phyloP scores from a whole-genome alignment of 2,797 vertebrate species.

The Acanthis flammea region DNA sequence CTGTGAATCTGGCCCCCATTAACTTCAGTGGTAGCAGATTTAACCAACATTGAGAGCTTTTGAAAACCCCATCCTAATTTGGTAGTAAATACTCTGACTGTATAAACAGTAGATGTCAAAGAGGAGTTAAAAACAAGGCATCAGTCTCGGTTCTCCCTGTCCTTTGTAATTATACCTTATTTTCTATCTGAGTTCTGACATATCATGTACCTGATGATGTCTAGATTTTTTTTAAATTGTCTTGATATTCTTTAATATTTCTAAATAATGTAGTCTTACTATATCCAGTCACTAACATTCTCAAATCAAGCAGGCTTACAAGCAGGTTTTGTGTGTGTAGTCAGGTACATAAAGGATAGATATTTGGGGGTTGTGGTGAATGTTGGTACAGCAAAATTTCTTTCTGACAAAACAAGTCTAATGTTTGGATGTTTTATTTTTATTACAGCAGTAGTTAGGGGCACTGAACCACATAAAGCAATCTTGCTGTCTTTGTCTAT shows the following conservation, averaged over 20 bases:
- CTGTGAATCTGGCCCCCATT: slow-evolving; percentile 65
- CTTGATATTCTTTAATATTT: background rate
- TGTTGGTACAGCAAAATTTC: background rate
- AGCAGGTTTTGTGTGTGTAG: background rate
- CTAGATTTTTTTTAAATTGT: background rate
- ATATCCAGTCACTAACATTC: background rate
- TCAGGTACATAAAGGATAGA: background rate
- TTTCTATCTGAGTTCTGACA: background rate
- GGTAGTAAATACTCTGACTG: slow-evolving; percentile 3
- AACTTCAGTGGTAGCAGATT: slow-evolving; percentile 55
- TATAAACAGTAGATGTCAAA: background rate
- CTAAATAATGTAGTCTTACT: background rate
- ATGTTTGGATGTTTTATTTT: background rate
- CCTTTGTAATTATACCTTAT: background rate
- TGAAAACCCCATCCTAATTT: slow-evolving; percentile 30
- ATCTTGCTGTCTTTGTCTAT: background rate
- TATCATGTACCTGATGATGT: too few relatives aligned
- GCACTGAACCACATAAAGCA: background rate
- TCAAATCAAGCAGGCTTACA: background rate
- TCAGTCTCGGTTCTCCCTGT: background rate
- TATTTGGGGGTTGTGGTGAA: background rate
- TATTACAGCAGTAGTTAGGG: background rate
- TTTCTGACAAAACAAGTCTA: background rate
- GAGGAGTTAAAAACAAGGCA: background rate
- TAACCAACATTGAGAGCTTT: slow-evolving; percentile 31